phyloP scores from a whole-genome alignment of 2,113 vertebrate genomes.

The Spea multiplicata region DNA sequence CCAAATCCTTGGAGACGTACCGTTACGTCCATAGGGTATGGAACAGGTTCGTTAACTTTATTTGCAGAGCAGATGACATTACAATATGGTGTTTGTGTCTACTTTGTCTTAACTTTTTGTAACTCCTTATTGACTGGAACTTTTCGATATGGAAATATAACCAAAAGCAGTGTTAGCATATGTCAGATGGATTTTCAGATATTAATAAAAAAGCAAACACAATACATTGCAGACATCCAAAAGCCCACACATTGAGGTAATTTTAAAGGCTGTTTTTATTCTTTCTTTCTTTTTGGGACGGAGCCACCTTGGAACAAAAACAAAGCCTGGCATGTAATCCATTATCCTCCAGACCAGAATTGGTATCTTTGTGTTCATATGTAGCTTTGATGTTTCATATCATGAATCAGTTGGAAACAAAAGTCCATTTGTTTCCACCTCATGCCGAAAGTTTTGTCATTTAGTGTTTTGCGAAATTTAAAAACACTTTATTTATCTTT shows the following conservation, averaged over 20 bases:
- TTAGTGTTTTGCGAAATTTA: conserved; percentile 5
- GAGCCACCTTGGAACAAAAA: conserved; percentile 34
- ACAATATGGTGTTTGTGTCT: neutral
- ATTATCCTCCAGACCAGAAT: conserved; percentile 37
- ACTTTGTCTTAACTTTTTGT: neutral
- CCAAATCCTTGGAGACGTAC: no score
- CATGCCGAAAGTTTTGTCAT: conserved; percentile 33
- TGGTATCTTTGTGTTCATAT: conserved; percentile 42
- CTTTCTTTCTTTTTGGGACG: conserved; percentile 19
- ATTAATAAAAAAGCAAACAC: conserved; percentile 7
- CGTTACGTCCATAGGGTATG: no score
- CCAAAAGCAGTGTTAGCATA: conserved; percentile 17
- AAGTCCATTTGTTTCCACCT: conserved; percentile 28
- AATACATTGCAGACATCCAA: conserved; percentile 23
- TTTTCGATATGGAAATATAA: neutral
- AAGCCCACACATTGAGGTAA: conserved; percentile 35
- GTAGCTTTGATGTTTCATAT: conserved; percentile 43
- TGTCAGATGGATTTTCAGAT: conserved; percentile 18
- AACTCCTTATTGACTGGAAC: conserved; percentile 1
- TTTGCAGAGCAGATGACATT: neutral
- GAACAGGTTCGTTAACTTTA: neutral
- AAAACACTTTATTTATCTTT: conserved; percentile 1
- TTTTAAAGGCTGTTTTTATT: conserved; percentile 19
- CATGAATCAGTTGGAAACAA: conserved; percentile 39
- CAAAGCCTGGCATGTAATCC: conserved; percentile 40